A percentile compares a stretch with the other conserved stretches of the same genome.
Conservation (phyloP, 2,113 vertebrate species). For the Equus przewalskii region DNA sequence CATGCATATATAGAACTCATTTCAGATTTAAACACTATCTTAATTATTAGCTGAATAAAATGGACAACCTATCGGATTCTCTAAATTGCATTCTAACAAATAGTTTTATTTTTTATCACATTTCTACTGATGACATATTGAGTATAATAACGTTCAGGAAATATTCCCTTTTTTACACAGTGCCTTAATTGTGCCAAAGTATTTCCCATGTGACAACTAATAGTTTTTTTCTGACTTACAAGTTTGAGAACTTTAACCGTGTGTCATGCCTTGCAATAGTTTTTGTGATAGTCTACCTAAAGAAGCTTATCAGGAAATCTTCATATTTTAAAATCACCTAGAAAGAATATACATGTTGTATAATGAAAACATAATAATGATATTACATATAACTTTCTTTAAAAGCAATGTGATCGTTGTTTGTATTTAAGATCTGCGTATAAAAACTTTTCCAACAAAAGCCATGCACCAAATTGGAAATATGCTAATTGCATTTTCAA, state of each 20-base stretch:
- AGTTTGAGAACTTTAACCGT: constrained; percentile 51
- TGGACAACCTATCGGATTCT: constrained; percentile 89
- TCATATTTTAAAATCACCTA: background rate
- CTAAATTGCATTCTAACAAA: constrained; percentile 92
- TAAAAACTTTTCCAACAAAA: background rate
- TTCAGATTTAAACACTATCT: constrained; percentile 93
- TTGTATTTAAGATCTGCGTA: background rate
- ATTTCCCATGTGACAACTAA: constrained; percentile 81
- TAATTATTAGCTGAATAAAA: constrained; percentile 93
- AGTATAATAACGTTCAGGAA: constrained; percentile 85
- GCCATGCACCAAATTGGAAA: background rate
- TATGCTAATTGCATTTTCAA: background rate
- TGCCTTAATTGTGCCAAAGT: constrained; percentile 87
- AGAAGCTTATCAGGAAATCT: background rate
- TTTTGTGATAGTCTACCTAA: background rate
- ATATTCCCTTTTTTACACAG: constrained; percentile 80
- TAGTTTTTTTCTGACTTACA: constrained; percentile 41
- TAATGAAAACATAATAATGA: background rate
- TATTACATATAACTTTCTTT: background rate
- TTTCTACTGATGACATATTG: constrained; percentile 87
- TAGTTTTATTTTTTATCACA: constrained; percentile 92
- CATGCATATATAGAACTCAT: constrained; percentile 92
- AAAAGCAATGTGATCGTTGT: background rate
- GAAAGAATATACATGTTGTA: background rate
- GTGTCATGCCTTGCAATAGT: background rate